Evolutionary conservation across 2,113 vertebrate genomes (phyloP), one percentile per base, ranked within the genome.

Genomic region (Varanus salvator): DNA sequence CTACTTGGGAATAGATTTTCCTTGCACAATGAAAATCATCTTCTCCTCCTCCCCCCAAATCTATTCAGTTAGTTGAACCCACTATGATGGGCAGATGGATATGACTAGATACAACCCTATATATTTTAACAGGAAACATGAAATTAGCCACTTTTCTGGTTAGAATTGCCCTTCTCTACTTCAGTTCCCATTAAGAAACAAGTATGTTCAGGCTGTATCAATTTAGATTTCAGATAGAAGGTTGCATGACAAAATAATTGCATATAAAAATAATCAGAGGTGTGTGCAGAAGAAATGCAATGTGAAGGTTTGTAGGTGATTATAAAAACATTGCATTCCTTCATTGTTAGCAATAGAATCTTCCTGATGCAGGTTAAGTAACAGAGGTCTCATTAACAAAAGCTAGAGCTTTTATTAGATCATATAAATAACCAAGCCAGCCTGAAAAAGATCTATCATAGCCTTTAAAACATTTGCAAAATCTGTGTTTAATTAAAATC

Each of bases 401-500:
- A 69, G 89, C 96, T 93, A 92, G 86, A 90, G 87, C 93, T 93
- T 95, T 96, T 96, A 95, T 96, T 95, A 95, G 94, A 96, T 96
- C 92, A 93, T 96, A 94, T 96, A 97, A 97, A 97, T 97, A 97
- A 95, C 95, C 93, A 88, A 84, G 93, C 93, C 94, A 94, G 94
- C 90, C 96, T 95, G 92, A 91, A 91, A 92, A 96, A 96, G 96
- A 97, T 96, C 94, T 94, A 97, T 97, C 96, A 93, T 85, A 93
- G 91, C 92, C 94, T 96, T 96, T 96, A 95, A 96, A 94, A 96
- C 82, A 89, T 97, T 97, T 95, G 95, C 94, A 95, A 95, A 96
- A 96, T 95, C 86, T 92, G 93, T 96, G 94, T 95, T 97, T 97
- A 97, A 98, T 98, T 97, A 97, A 97, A 96, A 95, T 94, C 90